Evolutionary conservation across 2,113 vertebrate genomes (phyloP), one percentile per base, ranked within the genome.

Genomic region (Dissostichus mawsoni): DNA sequence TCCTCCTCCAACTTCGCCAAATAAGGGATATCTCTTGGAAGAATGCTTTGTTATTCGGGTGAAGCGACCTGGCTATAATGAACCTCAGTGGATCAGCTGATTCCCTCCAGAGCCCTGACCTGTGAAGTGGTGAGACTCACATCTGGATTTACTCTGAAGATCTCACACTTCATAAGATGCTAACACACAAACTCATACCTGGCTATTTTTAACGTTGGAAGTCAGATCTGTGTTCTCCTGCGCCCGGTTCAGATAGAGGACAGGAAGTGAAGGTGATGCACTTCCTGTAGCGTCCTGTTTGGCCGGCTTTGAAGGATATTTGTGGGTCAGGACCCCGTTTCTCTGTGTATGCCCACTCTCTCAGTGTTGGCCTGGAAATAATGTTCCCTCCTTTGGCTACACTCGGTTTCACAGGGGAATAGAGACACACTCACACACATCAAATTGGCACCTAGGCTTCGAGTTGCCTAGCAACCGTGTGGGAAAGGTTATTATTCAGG

Each of bases 381-480:
- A 83, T 65, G 61, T 76, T 84, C 57, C 75, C 48, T 56, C 45
- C 58, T 65, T n/a, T 13, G n/a, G 75, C 73, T 83, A 79, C 18
- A 36, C 75, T 90, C 68, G 56, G 79, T 83, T 91, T 84, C 66
- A 88, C 74, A 74, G 69, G 70, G 66, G 91, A 88, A 85, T 77
- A 73, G 56, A 64, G 45, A 50, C 68, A 66, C 56, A 77, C 74
- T 63, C 70, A 33, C 61, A 58, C 77, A 70, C 57, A n/a, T 50
- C 51, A 81, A 55, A 73, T 61, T 81, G 70, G 77, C 81, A 83
- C 66, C 80, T 80, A 78, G 80, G 86, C 74, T 83, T 86, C 0
- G 76, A 71, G 93, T 94, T 92, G 89, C 92, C 84, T 90, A 87
- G 93, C 92, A 93, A 94, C 92, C 48, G 4, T 0, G n/a, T 61